These are phyloP conservation scores for Machaerirhynchus nigripectus DNA, from an alignment of 2,113 vertebrate genomes.

Conservation along the genomic window DNA sequence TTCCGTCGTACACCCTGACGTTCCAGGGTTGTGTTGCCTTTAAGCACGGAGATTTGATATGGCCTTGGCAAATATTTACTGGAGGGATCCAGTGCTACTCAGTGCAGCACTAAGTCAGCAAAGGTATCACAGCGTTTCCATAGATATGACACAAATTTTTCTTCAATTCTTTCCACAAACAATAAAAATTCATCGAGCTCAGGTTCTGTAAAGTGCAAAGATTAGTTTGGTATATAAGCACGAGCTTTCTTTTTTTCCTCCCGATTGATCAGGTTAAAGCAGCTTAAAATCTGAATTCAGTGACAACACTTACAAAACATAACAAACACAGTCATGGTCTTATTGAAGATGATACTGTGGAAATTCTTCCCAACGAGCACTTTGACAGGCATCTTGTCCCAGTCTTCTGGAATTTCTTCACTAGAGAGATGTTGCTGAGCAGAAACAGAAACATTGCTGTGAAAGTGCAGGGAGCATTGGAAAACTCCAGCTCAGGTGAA, in stretches of 20 bases:
- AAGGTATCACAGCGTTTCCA: not conserved
- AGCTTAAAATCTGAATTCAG: not conserved
- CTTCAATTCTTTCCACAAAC: not conserved
- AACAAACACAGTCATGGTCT: constrained; percentile 83
- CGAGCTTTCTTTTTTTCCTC: not conserved
- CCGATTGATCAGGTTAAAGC: not conserved
- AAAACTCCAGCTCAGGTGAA: not conserved
- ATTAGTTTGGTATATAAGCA: not conserved
- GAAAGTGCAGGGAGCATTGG: not conserved
- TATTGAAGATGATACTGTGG: constrained; percentile 82
- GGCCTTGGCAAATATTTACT: not conserved
- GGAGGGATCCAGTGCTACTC: not conserved
- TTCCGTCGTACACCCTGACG: accelerated
- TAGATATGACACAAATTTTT: not conserved
- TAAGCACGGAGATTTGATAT: not conserved
- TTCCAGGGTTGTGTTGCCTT: not conserved
- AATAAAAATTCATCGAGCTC: not conserved
- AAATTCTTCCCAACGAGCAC: constrained; percentile 89
- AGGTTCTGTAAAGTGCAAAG: not conserved
- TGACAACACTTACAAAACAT: constrained; percentile 84
- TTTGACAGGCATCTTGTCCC: constrained; percentile 87
- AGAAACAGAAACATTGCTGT: constrained; percentile 26
- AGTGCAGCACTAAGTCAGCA: not conserved
- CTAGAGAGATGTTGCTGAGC: constrained; percentile 83
- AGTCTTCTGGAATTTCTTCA: constrained; percentile 84